phyloP scores from a whole-genome alignment of 2,888 invertebrate genomes.

The Stramonita haemastoma region DNA sequence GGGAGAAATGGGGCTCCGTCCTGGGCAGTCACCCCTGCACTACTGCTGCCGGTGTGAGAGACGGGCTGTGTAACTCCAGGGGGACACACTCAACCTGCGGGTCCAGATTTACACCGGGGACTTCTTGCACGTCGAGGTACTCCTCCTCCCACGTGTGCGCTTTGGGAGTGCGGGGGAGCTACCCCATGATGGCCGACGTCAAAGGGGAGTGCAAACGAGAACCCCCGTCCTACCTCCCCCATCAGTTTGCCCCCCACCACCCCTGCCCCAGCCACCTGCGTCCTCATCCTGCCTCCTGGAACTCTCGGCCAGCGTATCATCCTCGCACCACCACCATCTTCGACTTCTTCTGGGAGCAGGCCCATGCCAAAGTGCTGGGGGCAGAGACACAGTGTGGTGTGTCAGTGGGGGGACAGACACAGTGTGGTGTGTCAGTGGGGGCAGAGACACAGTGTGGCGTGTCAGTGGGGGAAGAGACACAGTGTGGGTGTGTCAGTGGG shows the following conservation, averaged over 20 bases:
- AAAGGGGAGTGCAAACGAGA: background rate
- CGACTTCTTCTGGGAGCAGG: slow-evolving; percentile 44
- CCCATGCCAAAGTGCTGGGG: slow-evolving; percentile 30
- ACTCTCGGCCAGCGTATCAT: background rate
- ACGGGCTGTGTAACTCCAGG: background rate
- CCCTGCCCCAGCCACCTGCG: background rate
- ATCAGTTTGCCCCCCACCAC: background rate
- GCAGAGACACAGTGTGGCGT: background rate
- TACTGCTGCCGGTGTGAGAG: background rate
- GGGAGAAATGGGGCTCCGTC: background rate
- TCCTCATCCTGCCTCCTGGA: slow-evolving; percentile 13
- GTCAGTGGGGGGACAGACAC: no score
- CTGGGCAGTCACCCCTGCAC: background rate
- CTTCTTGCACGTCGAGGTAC: background rate
- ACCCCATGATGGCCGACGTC: background rate
- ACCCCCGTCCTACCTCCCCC: background rate
- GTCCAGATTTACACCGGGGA: background rate
- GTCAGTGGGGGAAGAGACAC: background rate
- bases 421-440: no score
- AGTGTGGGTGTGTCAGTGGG: background rate
- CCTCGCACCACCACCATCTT: slow-evolving; percentile 37
- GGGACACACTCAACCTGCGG: background rate
- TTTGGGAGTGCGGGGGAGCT: background rate
- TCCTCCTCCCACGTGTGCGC: background rate
- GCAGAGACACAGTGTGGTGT: background rate